These are phyloP conservation scores for Callocephalon fimbriatum DNA, from an alignment of 2,113 vertebrate genomes.

Conservation along the genomic window DNA sequence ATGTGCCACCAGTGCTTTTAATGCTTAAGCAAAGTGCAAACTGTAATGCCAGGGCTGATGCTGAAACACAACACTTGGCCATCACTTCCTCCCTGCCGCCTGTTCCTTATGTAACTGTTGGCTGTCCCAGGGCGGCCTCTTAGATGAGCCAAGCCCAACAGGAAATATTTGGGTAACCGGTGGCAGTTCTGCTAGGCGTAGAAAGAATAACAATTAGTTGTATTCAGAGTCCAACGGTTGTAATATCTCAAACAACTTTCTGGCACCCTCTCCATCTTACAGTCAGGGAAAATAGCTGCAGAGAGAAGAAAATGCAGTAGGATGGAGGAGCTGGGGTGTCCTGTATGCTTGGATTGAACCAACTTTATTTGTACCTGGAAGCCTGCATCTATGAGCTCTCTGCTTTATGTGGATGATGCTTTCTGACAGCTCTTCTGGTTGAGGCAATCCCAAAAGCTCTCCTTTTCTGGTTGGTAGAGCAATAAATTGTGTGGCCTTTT, in stretches of 20 bases:
- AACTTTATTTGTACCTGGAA: neutral
- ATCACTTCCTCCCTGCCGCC: neutral
- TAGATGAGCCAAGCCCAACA: neutral
- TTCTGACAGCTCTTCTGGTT: neutral
- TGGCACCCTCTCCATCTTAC: neutral
- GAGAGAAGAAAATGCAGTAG: neutral
- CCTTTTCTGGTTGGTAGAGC: neutral
- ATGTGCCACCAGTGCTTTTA: constrained; percentile 8
- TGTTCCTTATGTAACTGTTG: neutral
- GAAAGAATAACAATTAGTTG: neutral
- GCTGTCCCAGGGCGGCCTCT: neutral
- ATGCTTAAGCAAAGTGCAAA: constrained; percentile 9
- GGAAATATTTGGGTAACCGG: neutral
- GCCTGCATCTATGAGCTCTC: neutral
- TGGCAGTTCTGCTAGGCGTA: neutral
- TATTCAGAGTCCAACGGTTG: neutral
- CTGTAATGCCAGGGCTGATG: neutral
- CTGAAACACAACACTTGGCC: neutral
- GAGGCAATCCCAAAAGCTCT: neutral
- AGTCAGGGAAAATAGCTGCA: neutral
- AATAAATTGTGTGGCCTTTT: neutral
- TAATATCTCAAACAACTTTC: neutral
- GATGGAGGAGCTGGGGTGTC: neutral
- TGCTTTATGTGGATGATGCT: neutral
- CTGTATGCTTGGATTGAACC: neutral